Percentiles rank a stretch among this genome's conserved stretches.
Evolutionary conservation across 2,888 invertebrate genomes (phyloP).

Genomic region (Aleiodes alternator): DNA sequence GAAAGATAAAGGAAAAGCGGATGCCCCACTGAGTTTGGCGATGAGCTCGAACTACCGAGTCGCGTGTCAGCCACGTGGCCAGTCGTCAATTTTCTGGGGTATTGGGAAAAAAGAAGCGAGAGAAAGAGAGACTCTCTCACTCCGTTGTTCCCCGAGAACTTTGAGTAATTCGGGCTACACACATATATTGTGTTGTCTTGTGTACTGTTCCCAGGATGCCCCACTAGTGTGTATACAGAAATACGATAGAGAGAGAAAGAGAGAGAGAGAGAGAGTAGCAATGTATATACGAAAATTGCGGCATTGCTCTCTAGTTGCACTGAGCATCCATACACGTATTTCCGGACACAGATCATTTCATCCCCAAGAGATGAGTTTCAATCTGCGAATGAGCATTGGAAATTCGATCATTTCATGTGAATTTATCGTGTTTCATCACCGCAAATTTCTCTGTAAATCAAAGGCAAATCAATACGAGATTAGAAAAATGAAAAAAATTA

Average conservation of each 20-base stretch:
- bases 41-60: slow-evolving; percentile 47
- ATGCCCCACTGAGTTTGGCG: slow-evolving; percentile 44
- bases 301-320: background rate
- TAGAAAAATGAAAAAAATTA: no score
- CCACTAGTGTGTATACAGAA: slow-evolving; percentile 11
- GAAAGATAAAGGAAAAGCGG: slow-evolving; percentile 37
- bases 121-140: slow-evolving; percentile 47
- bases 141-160: no score
- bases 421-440: background rate
- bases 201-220: slow-evolving; percentile 53
- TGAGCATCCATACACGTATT: no score
- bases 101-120: slow-evolving; percentile 15
- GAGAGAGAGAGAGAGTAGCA: no score
- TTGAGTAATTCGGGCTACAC: slow-evolving; percentile 44
- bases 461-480: no score
- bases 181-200: background rate
- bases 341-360: no score
- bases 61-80: slow-evolving; percentile 64
- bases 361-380: background rate
- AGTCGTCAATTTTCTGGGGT: slow-evolving; percentile 58
- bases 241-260: no score
- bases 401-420: background rate
- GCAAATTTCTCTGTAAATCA: no score
- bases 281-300: background rate
- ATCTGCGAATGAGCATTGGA: background rate